These are phyloP conservation scores for Amphipoea lucens DNA, from an alignment of 2,888 invertebrate species.

Conservation along the genomic window DNA sequence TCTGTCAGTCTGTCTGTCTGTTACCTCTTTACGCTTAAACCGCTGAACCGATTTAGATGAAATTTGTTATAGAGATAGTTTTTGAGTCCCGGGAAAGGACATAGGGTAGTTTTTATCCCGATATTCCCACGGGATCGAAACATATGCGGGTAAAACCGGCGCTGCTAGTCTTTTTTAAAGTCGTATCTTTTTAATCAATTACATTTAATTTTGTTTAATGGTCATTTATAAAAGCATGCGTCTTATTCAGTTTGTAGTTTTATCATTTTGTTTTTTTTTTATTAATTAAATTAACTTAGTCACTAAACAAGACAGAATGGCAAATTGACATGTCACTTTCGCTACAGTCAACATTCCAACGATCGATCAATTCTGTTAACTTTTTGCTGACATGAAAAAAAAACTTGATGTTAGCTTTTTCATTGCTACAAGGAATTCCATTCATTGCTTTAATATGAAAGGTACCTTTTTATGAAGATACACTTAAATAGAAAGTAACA, in stretches of 20 bases:
- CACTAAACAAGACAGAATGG: slow-evolving; percentile 10
- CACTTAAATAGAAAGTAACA: slow-evolving; percentile 21
- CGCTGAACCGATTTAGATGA: too few relatives aligned
- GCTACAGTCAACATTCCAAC: slow-evolving; percentile 17
- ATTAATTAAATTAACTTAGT: neutral
- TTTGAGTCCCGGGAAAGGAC: too few relatives aligned
- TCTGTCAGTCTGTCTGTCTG: too few relatives aligned
- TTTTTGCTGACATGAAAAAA: neutral
- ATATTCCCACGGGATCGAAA: too few relatives aligned
- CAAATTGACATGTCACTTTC: slow-evolving; percentile 39
- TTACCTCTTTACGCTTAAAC: too few relatives aligned
- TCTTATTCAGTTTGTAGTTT: neutral
- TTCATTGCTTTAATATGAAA: neutral
- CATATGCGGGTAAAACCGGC: too few relatives aligned
- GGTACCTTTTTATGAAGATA: slow-evolving; percentile 11
- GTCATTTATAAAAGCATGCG: neutral
- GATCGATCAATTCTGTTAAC: neutral
- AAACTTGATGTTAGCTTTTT: neutral
- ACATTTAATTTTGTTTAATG: slow-evolving; percentile 8
- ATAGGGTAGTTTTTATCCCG: too few relatives aligned
- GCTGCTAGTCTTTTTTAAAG: neutral
- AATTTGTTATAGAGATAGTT: too few relatives aligned
- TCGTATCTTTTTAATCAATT: slow-evolving; percentile 12
- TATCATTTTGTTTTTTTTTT: neutral
- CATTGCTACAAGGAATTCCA: slow-evolving; percentile 9